Conservation (phyloP, 2,888 invertebrate genomes). For the Orthosia gracilis region DNA sequence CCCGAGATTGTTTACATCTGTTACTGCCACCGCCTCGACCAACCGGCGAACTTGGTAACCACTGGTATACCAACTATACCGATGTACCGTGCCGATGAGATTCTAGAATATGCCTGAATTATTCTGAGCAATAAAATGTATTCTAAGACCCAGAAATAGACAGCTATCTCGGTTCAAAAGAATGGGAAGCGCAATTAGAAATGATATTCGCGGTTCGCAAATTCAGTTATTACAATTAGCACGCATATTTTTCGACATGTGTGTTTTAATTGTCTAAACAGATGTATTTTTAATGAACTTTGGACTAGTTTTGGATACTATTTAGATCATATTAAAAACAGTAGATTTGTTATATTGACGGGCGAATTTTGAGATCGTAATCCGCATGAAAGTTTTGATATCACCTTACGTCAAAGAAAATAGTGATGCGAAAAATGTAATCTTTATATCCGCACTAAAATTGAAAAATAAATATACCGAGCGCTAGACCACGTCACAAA, state of each 20-base stretch:
- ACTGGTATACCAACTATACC: constrained; percentile 81
- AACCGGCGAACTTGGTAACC: constrained; percentile 86
- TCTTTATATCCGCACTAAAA: constrained; percentile 50
- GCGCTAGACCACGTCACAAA: constrained; percentile 65
- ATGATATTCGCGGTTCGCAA: constrained; percentile 9
- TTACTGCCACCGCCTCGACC: constrained; percentile 84
- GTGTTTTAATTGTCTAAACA: constrained; percentile 53
- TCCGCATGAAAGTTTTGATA: constrained; percentile 7
- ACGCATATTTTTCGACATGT: constrained; percentile 46
- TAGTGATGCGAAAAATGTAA: constrained; percentile 29
- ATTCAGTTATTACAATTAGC: constrained; percentile 21
- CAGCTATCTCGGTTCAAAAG: background rate
- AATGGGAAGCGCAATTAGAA: constrained; percentile 18
- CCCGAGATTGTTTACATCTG: constrained; percentile 91
- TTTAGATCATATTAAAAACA: background rate
- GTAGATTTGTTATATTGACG: background rate
- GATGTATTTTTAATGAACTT: constrained; percentile 42
- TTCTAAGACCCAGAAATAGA: background rate
- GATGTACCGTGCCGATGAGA: constrained; percentile 54
- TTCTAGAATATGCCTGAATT: constrained; percentile 51
- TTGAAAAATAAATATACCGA: constrained; percentile 50
- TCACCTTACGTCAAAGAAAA: constrained; percentile 40
- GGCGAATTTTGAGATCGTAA: background rate
- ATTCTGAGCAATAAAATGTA: constrained; percentile 31
- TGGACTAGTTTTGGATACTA: constrained; percentile 32